These are phyloP conservation scores for Nerophis ophidion DNA, from an alignment of 2,113 vertebrate genomes.

Conservation along the genomic window DNA sequence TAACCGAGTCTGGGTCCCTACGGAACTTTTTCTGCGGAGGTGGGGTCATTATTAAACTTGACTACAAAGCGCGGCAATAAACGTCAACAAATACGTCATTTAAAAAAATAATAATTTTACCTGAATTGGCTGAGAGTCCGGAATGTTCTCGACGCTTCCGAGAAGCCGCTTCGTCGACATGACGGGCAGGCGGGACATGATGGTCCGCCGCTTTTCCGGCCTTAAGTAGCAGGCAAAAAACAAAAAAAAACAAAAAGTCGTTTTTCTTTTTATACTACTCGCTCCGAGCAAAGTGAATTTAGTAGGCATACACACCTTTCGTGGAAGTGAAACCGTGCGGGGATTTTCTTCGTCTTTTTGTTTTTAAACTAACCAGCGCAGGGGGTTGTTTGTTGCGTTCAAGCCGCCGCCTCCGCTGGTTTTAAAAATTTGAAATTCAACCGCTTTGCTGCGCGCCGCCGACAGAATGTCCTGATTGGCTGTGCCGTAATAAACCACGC, in stretches of 20 bases:
- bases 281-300: no score
- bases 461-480: constrained; percentile 41
- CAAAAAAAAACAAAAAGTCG: neutral
- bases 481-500: constrained; percentile 5
- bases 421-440: constrained; percentile 68
- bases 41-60: no score
- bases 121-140: constrained; percentile 54
- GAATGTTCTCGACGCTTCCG: constrained; percentile 34
- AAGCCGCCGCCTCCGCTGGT: constrained; percentile 4
- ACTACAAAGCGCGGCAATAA: no score
- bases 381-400: rapidly evolving
- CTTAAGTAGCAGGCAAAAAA: neutral
- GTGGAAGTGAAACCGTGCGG: neutral
- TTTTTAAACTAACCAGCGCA: no score
- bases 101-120: no score
- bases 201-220: constrained; percentile 12
- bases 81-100: no score
- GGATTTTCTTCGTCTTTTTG: no score
- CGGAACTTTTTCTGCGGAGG: constrained; percentile 55
- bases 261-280: neutral
- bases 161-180: constrained; percentile 60
- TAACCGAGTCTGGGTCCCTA: constrained; percentile 37
- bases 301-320: constrained; percentile 5
- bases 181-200: constrained; percentile 64
- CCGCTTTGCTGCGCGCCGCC: constrained; percentile 27